Conservation (phyloP, 2,888 invertebrate species). For the Escarpia spicata region DNA sequence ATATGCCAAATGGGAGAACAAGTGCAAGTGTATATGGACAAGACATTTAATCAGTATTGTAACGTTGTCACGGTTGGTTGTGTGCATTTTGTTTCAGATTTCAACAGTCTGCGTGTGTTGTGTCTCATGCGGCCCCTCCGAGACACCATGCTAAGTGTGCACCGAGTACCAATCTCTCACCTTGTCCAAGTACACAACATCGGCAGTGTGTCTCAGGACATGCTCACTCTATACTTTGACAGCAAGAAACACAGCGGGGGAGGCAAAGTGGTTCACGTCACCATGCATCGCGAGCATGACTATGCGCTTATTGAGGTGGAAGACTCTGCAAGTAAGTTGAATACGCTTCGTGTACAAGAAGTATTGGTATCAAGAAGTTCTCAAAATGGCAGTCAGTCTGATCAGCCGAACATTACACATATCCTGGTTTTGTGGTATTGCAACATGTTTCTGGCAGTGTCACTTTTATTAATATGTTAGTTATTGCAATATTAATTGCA, state of each 20-base stretch:
- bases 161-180: conserved; percentile 25
- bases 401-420: neutral
- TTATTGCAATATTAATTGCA: neutral
- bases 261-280: neutral
- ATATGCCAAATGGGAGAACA: too few species aligned
- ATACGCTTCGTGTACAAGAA: too few species aligned
- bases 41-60: too few species aligned
- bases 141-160: conserved; percentile 27
- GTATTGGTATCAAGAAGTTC: too few species aligned
- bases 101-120: neutral
- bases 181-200: conserved; percentile 27
- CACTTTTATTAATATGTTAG: neutral
- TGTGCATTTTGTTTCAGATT: neutral
- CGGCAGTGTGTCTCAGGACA: conserved; percentile 17
- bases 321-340: neutral
- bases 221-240: conserved; percentile 26
- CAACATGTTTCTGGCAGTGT: neutral
- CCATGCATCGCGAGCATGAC: neutral
- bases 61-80: neutral
- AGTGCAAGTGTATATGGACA: too few species aligned
- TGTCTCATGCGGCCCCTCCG: conserved; percentile 1
- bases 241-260: conserved; percentile 18
- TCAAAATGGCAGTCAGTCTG: too few species aligned
- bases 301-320: neutral
- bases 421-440: neutral